Base-by-base conservation (phyloP, 2,113 vertebrate species). In the Tylochromis polylepis region DNA sequence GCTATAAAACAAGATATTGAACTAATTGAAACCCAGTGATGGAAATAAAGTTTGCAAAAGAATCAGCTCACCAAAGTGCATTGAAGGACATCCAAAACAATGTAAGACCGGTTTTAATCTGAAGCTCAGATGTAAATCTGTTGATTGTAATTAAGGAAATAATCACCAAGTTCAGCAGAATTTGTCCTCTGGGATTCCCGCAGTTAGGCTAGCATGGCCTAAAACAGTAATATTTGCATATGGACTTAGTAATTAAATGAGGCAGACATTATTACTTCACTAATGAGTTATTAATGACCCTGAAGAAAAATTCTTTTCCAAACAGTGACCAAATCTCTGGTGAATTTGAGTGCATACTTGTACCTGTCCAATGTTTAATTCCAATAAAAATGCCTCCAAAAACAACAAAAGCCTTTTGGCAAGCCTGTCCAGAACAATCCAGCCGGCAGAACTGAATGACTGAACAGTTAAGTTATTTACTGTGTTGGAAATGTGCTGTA, bases 401-500 rank as follows among this genome's bases (percentile, higher is more conserved):
- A 89, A 81, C 75, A 89, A 79, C 57, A 82, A 81, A 83, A 53
- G 15, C 20, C 62, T 87, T 67, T n/a, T 12, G 29, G 58, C 29
- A 11, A 36, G 55, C 55, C 81, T 86, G 31, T 38, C n/a, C 60
- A 16, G 57, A 82, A 72, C 24, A 56, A 78, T 78, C n/a, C 59
- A 81, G 56, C 27, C 12, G 8, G 36, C 55, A 83, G 81, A 86
- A 70, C 38, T 83, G 41, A 89, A 90, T 89, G 91, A 91, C 78
- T 80, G 46, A 87, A 80, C 43, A 67, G 38, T 82, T 77, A 6
- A 88, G 78, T 90, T 92, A 90, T 93, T 93, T 92, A 92, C 84
- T 80, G 82, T n/a, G 75, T 65, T 94, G 91, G 88, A 86, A 84
- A 85, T 90, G 78, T 80, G 85, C 81, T 92, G 83, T 88, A 89